These are phyloP conservation scores for Gastrophryne carolinensis DNA, from an alignment of 2,797 vertebrate genomes.

Conservation along the genomic window DNA sequence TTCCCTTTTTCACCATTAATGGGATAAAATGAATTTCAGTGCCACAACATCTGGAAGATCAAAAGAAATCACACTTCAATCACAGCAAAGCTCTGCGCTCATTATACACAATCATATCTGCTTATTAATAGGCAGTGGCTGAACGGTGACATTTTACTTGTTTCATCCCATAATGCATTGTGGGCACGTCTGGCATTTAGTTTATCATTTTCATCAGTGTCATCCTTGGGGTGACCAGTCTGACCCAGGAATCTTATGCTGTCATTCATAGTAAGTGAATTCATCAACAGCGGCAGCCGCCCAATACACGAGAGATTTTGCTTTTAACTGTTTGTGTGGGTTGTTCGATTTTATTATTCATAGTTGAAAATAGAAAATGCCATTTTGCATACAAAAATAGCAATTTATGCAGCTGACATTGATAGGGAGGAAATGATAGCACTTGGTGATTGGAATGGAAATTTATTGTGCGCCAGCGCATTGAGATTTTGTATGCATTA, in stretches of 20 bases:
- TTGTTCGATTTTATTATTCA: conserved; percentile 83
- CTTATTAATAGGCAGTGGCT: conserved; percentile 78
- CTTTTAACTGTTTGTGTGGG: conserved; percentile 88
- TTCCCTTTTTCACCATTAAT: conserved; percentile 64
- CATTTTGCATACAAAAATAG: conserved; percentile 89
- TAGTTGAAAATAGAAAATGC: conserved; percentile 63
- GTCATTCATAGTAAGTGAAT: conserved; percentile 89
- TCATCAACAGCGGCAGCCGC: conserved; percentile 85
- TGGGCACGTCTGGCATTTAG: conserved; percentile 85
- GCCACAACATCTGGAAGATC: conserved; percentile 78
- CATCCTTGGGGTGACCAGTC: conserved; percentile 72
- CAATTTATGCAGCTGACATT: conserved; percentile 86
- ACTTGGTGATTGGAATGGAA: conserved; percentile 69
- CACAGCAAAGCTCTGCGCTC: conserved; percentile 75
- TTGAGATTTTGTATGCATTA: conserved; percentile 64
- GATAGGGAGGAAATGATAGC: conserved; percentile 79
- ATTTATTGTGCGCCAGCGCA: conserved; percentile 59
- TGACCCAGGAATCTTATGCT: conserved; percentile 82
- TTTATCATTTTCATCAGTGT: conserved; percentile 80
- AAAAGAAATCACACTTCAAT: conserved; percentile 77
- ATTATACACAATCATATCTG: conserved; percentile 73
- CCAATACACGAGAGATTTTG: conserved; percentile 68
- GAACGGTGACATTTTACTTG: conserved; percentile 78
- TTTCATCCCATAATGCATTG: conserved; percentile 78
- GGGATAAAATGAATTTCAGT: conserved; percentile 71